phyloP scores from a whole-genome alignment of 2,888 invertebrate genomes.

The Mylabris sibirica region DNA sequence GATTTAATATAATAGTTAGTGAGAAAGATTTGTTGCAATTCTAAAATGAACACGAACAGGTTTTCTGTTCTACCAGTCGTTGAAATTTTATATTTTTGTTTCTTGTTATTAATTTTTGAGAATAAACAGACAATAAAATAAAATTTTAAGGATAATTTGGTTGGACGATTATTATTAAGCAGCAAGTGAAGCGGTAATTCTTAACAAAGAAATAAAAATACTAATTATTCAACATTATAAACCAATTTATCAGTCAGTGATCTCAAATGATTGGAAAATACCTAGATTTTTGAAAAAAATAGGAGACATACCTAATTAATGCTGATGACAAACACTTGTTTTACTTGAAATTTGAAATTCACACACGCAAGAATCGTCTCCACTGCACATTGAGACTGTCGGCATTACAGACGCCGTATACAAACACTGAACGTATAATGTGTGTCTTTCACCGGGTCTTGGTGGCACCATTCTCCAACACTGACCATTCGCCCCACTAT shows the following conservation, averaged over 20 bases:
- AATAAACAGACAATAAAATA: neutral
- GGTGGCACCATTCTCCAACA: slow-evolving; percentile 35
- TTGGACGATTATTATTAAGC: neutral
- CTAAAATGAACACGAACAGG: slow-evolving; percentile 9
- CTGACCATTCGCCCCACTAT: slow-evolving; percentile 33
- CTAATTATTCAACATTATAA: neutral
- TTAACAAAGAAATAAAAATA: neutral
- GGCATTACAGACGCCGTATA: slow-evolving; percentile 29
- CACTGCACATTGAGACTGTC: slow-evolving; percentile 8
- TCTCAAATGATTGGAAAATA: neutral
- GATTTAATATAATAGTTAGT: neutral
- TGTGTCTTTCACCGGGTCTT: slow-evolving; percentile 32
- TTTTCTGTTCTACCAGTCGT: neutral
- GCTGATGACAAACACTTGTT: neutral
- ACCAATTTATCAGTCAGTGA: neutral
- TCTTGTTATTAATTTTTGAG: neutral
- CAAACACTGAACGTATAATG: slow-evolving; percentile 23
- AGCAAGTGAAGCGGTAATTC: neutral
- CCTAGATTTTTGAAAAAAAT: neutral
- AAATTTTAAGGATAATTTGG: neutral
- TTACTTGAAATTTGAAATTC: neutral
- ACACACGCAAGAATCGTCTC: neutral
- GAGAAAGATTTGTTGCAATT: neutral
- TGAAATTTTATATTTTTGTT: neutral
- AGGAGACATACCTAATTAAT: neutral